Conservation (phyloP, 2,113 vertebrate genomes). For the Vimba vimba region DNA sequence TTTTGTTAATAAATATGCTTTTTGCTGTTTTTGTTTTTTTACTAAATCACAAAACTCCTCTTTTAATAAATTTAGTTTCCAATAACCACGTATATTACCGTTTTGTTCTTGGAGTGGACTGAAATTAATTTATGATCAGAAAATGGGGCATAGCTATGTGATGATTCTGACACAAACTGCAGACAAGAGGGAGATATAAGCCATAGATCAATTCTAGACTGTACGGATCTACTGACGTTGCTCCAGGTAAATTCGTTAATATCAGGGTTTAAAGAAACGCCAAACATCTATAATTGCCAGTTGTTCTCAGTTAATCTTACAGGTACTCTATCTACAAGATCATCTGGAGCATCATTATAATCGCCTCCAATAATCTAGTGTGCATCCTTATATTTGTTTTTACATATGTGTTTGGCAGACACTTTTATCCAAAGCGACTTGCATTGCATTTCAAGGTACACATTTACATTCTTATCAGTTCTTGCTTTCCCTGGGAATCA, state of each 20-base stretch:
- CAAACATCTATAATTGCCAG: not conserved
- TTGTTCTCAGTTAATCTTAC: not conserved
- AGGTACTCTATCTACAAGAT: too few species aligned
- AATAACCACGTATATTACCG: not conserved
- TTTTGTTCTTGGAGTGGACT: not conserved
- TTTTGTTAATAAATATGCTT: not conserved
- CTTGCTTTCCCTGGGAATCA: too few species aligned
- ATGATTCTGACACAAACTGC: not conserved
- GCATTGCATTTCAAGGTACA: too few species aligned
- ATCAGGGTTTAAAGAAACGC: not conserved
- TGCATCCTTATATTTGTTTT: not conserved
- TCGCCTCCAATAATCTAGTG: too few species aligned
- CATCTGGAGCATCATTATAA: too few species aligned
- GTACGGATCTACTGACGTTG: not conserved
- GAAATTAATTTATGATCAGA: not conserved
- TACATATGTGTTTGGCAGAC: too few species aligned
- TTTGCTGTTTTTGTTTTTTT: not conserved
- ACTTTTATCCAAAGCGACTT: too few species aligned
- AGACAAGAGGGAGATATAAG: not conserved
- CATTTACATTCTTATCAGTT: too few species aligned
- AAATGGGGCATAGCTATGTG: not conserved
- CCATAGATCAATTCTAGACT: not conserved
- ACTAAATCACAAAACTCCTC: not conserved
- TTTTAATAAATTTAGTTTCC: not conserved
- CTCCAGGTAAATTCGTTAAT: not conserved